phyloP scores from a whole-genome alignment of 2,888 invertebrate genomes.

The Hydroisotoma schaefferi region DNA sequence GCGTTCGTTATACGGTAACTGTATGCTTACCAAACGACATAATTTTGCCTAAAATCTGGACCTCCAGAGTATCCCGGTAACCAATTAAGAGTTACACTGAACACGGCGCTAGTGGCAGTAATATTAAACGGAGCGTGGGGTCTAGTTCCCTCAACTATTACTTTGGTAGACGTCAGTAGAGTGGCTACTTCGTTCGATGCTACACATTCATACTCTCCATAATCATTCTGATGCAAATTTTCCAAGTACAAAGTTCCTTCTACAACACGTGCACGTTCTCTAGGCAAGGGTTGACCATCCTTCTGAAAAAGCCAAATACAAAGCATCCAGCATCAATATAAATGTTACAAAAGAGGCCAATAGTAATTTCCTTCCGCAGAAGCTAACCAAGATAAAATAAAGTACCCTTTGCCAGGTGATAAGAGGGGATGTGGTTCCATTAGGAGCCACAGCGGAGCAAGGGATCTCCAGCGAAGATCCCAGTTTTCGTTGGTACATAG shows the following conservation, averaged over 20 bases:
- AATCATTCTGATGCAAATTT: slow-evolving; percentile 76
- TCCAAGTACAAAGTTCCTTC: slow-evolving; percentile 85
- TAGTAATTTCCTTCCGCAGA: neutral
- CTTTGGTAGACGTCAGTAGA: slow-evolving; percentile 82
- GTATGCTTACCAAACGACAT: slow-evolving; percentile 74
- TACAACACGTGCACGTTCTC: slow-evolving; percentile 70
- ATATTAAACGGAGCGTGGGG: slow-evolving; percentile 97
- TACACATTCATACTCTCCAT: slow-evolving; percentile 92
- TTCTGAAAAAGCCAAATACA: too few relatives aligned
- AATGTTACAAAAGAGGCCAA: slow-evolving; percentile 13
- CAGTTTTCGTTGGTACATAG: slow-evolving; percentile 83
- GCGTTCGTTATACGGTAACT: neutral
- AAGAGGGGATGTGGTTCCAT: slow-evolving; percentile 83
- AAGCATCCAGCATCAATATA: too few relatives aligned
- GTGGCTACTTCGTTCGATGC: slow-evolving; percentile 93
- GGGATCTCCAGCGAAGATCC: slow-evolving; percentile 91
- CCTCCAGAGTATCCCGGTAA: slow-evolving; percentile 88
- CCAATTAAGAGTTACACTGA: slow-evolving; percentile 87
- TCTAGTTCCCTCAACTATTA: slow-evolving; percentile 89
- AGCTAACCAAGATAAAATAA: slow-evolving; percentile 1
- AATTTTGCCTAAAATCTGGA: slow-evolving; percentile 90
- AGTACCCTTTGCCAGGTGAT: slow-evolving; percentile 82
- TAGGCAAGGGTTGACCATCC: slow-evolving; percentile 76
- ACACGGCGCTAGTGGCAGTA: slow-evolving; percentile 81
- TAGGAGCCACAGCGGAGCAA: slow-evolving; percentile 81